These are phyloP conservation scores for Oithona nana DNA, from an alignment of 2,888 invertebrate genomes.

Conservation along the genomic window DNA sequence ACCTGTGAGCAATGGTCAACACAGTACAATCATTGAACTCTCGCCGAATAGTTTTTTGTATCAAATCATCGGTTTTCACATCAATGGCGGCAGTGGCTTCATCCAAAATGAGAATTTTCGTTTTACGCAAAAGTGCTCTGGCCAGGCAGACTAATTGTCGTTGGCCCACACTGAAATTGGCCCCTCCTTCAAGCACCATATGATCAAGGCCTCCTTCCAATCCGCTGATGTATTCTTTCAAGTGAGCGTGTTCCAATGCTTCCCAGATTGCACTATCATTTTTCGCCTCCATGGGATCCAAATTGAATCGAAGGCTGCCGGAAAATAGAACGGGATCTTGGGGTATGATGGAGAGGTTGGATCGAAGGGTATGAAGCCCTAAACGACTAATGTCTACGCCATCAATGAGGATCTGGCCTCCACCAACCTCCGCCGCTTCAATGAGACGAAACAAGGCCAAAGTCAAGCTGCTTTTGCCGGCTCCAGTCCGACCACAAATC, in stretches of 20 bases:
- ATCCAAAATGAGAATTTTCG: constrained; percentile 31
- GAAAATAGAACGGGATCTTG: constrained; percentile 83
- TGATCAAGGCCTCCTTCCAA: constrained; percentile 55
- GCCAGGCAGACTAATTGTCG: constrained; percentile 32
- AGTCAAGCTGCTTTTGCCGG: constrained; percentile 77
- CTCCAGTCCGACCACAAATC: constrained; percentile 73
- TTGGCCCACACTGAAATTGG: constrained; percentile 41
- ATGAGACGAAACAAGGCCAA: constrained; percentile 72
- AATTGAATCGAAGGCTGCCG: constrained; percentile 68
- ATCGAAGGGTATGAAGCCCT: constrained; percentile 65
- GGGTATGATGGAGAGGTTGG: constrained; percentile 56
- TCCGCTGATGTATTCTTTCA: constrained; percentile 61
- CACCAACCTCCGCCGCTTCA: constrained; percentile 58
- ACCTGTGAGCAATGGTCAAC: constrained; percentile 79
- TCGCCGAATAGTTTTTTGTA: constrained; percentile 56
- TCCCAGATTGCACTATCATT: constrained; percentile 69
- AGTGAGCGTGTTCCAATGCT: constrained; percentile 69
- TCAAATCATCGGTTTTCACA: constrained; percentile 33
- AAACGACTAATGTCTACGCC: constrained; percentile 56
- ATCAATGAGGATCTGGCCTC: constrained; percentile 64
- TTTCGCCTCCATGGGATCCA: constrained; percentile 67
- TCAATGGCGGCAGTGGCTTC: constrained; percentile 38
- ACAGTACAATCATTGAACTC: constrained; percentile 73
- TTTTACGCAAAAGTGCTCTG: constrained; percentile 26
- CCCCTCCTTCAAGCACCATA: constrained; percentile 74